Evolutionary conservation across 2,888 invertebrate species (phyloP).

Genomic region (Caenorhabditis afra): DNA sequence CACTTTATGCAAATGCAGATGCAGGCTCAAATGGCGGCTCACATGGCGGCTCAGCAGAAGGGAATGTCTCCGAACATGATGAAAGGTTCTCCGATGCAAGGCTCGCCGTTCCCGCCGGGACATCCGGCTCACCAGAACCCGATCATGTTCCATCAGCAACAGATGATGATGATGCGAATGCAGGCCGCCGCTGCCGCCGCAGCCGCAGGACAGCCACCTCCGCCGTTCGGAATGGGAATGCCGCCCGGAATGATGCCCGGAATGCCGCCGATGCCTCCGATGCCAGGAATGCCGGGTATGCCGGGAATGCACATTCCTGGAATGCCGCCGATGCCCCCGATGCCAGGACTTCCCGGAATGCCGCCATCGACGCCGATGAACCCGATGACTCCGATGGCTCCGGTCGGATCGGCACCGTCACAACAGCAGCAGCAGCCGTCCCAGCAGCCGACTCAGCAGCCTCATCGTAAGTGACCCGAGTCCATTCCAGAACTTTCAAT

Average conservation of each 20-base stretch:
- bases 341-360: slow-evolving; percentile 15
- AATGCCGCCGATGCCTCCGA: slow-evolving; percentile 15
- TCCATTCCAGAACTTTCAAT: background rate
- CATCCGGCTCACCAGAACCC: slow-evolving; percentile 27
- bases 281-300: slow-evolving; percentile 29
- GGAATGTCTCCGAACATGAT: slow-evolving; percentile 35
- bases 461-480: background rate
- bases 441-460: background rate
- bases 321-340: slow-evolving; percentile 14
- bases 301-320: slow-evolving; percentile 22
- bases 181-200: background rate
- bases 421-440: too few relatives aligned
- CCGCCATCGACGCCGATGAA: slow-evolving; percentile 18
- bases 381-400: too few relatives aligned
- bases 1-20: slow-evolving; percentile 21
- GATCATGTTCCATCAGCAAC: slow-evolving; percentile 18
- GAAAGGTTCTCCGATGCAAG: slow-evolving; percentile 16
- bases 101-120: slow-evolving; percentile 19
- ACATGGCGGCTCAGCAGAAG: slow-evolving; percentile 11
- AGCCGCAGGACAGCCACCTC: background rate
- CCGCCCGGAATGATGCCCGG: slow-evolving; percentile 23
- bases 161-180: slow-evolving; percentile 37
- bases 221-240: slow-evolving; percentile 11
- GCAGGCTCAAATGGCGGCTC: slow-evolving; percentile 4
- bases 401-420: too few relatives aligned